A percentile compares a stretch with the other conserved stretches of the same genome.
Conservation (phyloP, 2,797 vertebrate genomes). For the Iguana delicatissima region DNA sequence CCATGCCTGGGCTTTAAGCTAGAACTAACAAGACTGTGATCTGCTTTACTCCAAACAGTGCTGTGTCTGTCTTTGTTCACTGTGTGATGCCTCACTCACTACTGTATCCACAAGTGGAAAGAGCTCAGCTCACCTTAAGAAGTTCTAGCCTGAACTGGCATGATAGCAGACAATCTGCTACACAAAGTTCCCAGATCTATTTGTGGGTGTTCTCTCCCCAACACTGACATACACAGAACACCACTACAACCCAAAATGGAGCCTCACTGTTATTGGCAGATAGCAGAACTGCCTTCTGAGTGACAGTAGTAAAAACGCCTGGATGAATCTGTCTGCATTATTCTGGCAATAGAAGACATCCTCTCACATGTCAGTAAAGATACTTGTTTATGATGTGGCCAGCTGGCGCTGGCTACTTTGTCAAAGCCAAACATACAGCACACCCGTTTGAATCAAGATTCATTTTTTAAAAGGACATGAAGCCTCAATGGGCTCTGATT, state of each 20-base stretch:
- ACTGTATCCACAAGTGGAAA: background rate
- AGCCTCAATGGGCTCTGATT: conserved; percentile 17
- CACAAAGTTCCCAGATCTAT: background rate
- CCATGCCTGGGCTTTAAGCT: no score
- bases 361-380: background rate
- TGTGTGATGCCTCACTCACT: background rate
- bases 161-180: background rate
- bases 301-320: background rate
- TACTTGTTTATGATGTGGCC: background rate
- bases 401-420: background rate
- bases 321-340: background rate
- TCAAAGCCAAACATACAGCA: background rate
- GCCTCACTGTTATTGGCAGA: background rate
- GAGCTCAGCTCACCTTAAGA: background rate
- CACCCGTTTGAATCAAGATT: background rate
- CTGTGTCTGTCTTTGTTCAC: background rate
- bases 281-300: background rate
- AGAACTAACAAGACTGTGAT: no score
- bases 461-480: background rate
- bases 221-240: no score
- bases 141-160: background rate
- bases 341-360: background rate
- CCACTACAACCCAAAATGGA: background rate
- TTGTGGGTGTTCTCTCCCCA: background rate
- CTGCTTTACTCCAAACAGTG: background rate